These are phyloP conservation scores for Varanus komodoensis DNA, from an alignment of 2,113 vertebrate species.

Conservation along the genomic window DNA sequence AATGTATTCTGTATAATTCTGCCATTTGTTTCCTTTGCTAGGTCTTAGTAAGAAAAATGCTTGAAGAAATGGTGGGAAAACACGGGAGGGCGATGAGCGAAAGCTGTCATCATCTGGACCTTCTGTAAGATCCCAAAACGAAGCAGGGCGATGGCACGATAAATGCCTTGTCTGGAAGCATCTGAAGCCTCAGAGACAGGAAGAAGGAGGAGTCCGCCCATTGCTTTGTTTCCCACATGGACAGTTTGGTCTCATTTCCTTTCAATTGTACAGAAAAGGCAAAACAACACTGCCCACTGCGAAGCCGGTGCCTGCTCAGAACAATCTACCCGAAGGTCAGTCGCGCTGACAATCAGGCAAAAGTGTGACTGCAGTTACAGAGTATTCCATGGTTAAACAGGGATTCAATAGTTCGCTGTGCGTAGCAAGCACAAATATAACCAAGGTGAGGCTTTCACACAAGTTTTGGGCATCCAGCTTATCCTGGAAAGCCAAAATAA, in stretches of 20 bases:
- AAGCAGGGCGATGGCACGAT: too few species aligned
- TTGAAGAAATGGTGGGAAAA: too few species aligned
- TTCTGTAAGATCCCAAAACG: too few species aligned
- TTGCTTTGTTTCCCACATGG: constrained; percentile 62
- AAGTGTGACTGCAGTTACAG: constrained; percentile 56
- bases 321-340: constrained; percentile 48
- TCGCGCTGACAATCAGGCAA: constrained; percentile 66
- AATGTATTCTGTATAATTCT: too few species aligned
- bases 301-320: constrained; percentile 49
- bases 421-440: constrained; percentile 75
- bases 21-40: too few species aligned
- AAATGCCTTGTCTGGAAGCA: too few species aligned
- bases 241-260: constrained; percentile 69
- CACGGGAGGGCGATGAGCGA: too few species aligned
- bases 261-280: constrained; percentile 67
- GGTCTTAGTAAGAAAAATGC: too few species aligned
- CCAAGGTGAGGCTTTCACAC: constrained; percentile 73
- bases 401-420: constrained; percentile 66
- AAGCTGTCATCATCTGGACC: too few species aligned
- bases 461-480: constrained; percentile 72
- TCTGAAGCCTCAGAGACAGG: constrained; percentile 61
- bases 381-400: constrained; percentile 68
- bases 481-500: constrained; percentile 77
- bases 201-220: constrained; percentile 69
- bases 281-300: constrained; percentile 49